These are phyloP conservation scores for Ficedula albicollis DNA, from an alignment of 2,797 vertebrate species.

Conservation along the genomic window DNA sequence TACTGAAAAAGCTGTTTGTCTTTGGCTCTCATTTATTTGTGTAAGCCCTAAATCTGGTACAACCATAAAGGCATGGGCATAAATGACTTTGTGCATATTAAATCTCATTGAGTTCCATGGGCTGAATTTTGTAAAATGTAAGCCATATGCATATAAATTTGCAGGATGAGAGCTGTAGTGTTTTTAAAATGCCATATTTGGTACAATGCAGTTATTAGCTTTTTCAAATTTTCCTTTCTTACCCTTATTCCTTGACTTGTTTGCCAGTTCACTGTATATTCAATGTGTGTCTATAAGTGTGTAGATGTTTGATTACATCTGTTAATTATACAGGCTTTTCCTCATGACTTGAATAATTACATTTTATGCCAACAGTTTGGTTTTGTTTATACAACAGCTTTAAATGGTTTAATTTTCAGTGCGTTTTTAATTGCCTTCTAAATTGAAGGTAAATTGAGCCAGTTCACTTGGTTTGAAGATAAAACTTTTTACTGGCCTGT, in stretches of 20 bases:
- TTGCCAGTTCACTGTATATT: conserved; percentile 16
- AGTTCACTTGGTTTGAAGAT: conserved; percentile 42
- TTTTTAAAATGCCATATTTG: background rate
- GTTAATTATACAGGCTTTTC: conserved; percentile 52
- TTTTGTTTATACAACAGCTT: conserved; percentile 57
- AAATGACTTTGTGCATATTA: background rate
- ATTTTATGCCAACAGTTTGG: conserved; percentile 30
- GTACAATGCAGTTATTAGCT: background rate
- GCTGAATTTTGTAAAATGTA: background rate
- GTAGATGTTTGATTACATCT: conserved; percentile 53
- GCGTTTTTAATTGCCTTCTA: conserved; percentile 47
- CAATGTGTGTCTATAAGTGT: background rate
- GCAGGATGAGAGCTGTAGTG: background rate
- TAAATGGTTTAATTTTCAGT: conserved; percentile 51
- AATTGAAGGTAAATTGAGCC: conserved; percentile 43
- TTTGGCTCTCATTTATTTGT: background rate
- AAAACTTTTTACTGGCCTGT: background rate
- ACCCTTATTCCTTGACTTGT: background rate
- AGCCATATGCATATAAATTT: background rate
- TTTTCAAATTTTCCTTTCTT: background rate
- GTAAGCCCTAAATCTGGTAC: background rate
- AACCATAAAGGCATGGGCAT: background rate
- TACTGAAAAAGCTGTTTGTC: background rate
- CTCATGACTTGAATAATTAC: conserved; percentile 18
- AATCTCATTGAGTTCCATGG: background rate